phyloP scores from a whole-genome alignment of 2,113 vertebrate species.

The Vombatus ursinus region DNA sequence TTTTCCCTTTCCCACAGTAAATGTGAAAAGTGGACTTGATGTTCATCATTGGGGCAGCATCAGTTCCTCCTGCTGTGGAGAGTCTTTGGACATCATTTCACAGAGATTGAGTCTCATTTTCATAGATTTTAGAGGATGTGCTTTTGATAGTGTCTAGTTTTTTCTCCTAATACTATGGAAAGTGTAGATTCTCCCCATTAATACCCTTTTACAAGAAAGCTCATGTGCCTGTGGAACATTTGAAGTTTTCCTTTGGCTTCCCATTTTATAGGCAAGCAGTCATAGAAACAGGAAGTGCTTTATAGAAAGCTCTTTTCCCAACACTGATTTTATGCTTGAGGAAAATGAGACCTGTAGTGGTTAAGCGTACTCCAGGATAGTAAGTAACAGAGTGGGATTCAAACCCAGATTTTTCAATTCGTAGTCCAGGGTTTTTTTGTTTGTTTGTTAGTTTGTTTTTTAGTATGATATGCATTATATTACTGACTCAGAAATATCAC shows the following conservation, averaged over 20 bases:
- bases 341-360: neutral
- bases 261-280: neutral
- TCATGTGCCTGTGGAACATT: slow-evolving; percentile 18
- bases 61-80: neutral
- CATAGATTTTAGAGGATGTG: neutral
- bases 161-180: neutral
- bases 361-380: neutral
- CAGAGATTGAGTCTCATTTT: neutral
- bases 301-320: neutral
- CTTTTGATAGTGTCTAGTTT: neutral
- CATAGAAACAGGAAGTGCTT: neutral
- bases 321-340: neutral
- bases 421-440: neutral
- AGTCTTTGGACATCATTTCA: neutral
- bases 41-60: neutral
- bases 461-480: neutral
- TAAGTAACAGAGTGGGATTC: neutral
- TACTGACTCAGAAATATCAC: neutral
- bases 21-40: neutral
- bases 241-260: slow-evolving; percentile 22
- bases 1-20: neutral
- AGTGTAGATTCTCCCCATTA: neutral
- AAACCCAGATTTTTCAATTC: neutral
- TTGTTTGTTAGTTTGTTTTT: neutral
- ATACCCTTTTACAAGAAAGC: neutral